Percentiles rank a stretch among this genome's conserved stretches.
Evolutionary conservation across 2,797 vertebrate species (phyloP).

Genomic region (Xenentodon cancila): DNA sequence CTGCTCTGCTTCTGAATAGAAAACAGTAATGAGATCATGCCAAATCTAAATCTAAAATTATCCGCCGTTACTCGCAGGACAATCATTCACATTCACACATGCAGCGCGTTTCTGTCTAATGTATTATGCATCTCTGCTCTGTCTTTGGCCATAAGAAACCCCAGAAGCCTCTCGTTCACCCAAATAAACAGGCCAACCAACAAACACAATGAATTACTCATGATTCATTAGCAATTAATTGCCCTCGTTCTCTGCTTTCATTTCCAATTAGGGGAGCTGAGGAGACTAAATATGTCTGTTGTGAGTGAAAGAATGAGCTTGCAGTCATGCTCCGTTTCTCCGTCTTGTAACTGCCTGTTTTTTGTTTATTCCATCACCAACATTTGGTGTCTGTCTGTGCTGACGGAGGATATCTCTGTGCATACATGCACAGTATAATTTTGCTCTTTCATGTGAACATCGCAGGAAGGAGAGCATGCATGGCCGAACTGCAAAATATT

Average conservation of each 20-base stretch:
- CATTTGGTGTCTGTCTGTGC: slow-evolving; percentile 24
- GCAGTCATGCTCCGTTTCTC: slow-evolving; percentile 64
- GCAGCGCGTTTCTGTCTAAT: slow-evolving; percentile 58
- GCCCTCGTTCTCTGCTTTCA: slow-evolving; percentile 78
- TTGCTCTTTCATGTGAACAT: slow-evolving; percentile 23
- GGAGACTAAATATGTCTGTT: slow-evolving; percentile 75
- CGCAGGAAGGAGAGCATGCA: slow-evolving; percentile 8
- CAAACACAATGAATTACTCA: slow-evolving; percentile 88
- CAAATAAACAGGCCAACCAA: slow-evolving; percentile 82
- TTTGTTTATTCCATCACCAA: slow-evolving; percentile 47
- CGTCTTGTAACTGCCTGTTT: slow-evolving; percentile 64
- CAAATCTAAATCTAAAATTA: slow-evolving; percentile 67
- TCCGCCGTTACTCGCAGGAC: slow-evolving; percentile 55
- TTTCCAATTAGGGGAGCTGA: slow-evolving; percentile 81
- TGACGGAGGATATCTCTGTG: slow-evolving; percentile 12
- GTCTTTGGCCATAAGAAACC: slow-evolving; percentile 78
- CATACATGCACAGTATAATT: slow-evolving; percentile 28
- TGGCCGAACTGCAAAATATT: slow-evolving; percentile 4
- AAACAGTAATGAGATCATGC: slow-evolving; percentile 62
- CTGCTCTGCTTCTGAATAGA: slow-evolving; percentile 56
- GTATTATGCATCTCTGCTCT: slow-evolving; percentile 80
- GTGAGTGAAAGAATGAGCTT: slow-evolving; percentile 73
- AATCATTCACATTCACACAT: slow-evolving; percentile 75
- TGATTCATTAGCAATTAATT: slow-evolving; percentile 88
- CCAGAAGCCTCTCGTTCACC: slow-evolving; percentile 75